These are phyloP conservation scores for Matsumyia berberina DNA, from an alignment of 2,888 invertebrate genomes.

Conservation along the genomic window DNA sequence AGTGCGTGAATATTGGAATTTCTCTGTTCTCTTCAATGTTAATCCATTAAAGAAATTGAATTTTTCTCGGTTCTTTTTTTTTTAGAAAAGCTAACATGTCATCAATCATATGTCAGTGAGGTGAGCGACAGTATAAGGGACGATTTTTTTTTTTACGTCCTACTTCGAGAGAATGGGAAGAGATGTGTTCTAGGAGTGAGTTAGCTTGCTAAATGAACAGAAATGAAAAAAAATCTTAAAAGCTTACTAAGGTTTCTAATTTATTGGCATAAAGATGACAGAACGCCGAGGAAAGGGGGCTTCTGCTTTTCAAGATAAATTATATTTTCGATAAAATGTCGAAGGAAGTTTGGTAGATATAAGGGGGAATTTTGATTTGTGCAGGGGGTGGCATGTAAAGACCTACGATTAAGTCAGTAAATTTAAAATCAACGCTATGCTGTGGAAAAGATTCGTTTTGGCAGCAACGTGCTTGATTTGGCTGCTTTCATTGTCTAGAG, in stretches of 20 bases:
- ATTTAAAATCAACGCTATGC: no score
- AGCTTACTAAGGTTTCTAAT: constrained; percentile 14
- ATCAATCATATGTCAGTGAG: constrained; percentile 73
- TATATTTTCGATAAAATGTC: no score
- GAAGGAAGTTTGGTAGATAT: no score
- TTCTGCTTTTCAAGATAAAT: no score
- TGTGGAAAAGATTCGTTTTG: no score
- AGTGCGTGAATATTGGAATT: constrained; percentile 63
- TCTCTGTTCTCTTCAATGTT: constrained; percentile 63
- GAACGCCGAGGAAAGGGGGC: not conserved
- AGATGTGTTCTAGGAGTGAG: not conserved
- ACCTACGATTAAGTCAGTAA: no score
- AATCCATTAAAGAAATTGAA: constrained; percentile 75
- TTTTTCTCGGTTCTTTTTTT: no score
- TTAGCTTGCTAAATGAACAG: not conserved
- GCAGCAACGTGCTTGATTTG: no score
- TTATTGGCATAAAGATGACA: constrained; percentile 6
- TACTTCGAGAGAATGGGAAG: not conserved
- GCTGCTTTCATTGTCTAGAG: no score
- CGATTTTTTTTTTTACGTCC: not conserved
- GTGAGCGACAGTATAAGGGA: constrained; percentile 39
- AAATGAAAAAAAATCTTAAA: constrained; percentile 5
- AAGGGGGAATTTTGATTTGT: no score
- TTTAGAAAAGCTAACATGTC: constrained; percentile 73
- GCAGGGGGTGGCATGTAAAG: no score